These are phyloP conservation scores for Zaprionus inermis DNA, from an alignment of 1,140 invertebrate species.

Conservation along the genomic window DNA sequence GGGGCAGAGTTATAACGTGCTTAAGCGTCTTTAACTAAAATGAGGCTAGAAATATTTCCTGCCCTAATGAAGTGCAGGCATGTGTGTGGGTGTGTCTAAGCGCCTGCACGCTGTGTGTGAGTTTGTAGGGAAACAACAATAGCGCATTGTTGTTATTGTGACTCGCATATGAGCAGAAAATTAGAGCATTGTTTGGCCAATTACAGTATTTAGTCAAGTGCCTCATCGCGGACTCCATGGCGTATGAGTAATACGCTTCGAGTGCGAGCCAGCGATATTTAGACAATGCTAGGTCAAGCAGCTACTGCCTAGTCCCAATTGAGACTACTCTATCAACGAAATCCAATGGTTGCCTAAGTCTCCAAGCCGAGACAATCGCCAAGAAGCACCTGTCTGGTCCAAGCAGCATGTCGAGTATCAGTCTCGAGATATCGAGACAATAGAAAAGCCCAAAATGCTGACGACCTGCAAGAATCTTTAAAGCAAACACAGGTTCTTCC, in stretches of 20 bases:
- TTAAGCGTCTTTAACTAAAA: constrained; percentile 80
- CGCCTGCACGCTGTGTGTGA: not conserved
- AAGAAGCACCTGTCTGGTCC: constrained; percentile 14
- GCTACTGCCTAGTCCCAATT: not conserved
- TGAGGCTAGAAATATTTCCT: constrained; percentile 79
- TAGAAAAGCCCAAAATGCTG: no score
- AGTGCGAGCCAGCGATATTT: constrained; percentile 2
- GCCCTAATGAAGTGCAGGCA: constrained; percentile 68
- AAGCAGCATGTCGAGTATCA: not conserved
- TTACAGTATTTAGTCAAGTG: constrained; percentile 71
- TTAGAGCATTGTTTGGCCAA: constrained; percentile 76
- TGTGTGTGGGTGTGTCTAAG: constrained; percentile 29
- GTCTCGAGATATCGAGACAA: no score
- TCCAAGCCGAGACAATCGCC: not conserved
- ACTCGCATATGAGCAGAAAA: constrained; percentile 55
- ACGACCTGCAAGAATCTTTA: not conserved
- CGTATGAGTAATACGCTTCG: constrained; percentile 64
- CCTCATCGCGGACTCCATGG: constrained; percentile 18
- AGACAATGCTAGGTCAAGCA: constrained; percentile 5
- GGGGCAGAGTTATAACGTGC: constrained; percentile 72
- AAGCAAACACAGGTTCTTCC: constrained; percentile 35
- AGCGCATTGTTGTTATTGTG: constrained; percentile 57
- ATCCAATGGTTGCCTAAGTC: not conserved
- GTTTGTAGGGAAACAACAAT: constrained; percentile 52
- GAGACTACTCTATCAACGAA: not conserved